phyloP scores from a whole-genome alignment of 92 coral and sea anemone genomes.

The Porites cylindrica region DNA sequence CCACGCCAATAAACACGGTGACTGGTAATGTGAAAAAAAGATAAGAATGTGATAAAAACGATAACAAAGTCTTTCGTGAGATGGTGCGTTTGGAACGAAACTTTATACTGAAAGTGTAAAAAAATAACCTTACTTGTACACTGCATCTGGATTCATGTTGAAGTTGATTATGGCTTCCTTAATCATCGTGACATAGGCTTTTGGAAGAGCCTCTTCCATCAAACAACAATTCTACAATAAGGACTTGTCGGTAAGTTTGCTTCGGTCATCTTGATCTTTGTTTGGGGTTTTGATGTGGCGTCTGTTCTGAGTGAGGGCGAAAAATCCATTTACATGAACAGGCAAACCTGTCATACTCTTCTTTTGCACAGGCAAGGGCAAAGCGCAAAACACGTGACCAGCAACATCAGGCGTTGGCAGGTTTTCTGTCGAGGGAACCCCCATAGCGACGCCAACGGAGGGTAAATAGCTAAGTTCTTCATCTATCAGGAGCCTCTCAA shows the following conservation, averaged over 20 bases:
- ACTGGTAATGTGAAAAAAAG: too few species aligned
- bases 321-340: slow-evolving; percentile 72
- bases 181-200: slow-evolving; percentile 36
- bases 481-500: slow-evolving; percentile 47
- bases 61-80: too few species aligned
- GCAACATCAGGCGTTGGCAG: slow-evolving; percentile 12
- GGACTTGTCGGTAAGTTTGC: slow-evolving; percentile 53
- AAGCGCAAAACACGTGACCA: slow-evolving; percentile 67
- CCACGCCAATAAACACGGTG: too few species aligned
- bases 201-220: slow-evolving; percentile 63
- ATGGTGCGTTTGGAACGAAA: too few species aligned
- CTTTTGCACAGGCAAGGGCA: slow-evolving; percentile 64
- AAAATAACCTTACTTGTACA: slow-evolving; percentile 25
- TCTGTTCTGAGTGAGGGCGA: slow-evolving; percentile 70
- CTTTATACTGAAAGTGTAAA: too few species aligned
- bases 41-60: too few species aligned
- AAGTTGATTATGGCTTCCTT: slow-evolving; percentile 3
- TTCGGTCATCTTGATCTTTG: slow-evolving; percentile 48
- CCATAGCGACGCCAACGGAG: slow-evolving; percentile 67
- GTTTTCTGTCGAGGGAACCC: background rate
- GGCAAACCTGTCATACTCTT: slow-evolving; percentile 68
- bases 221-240: slow-evolving; percentile 67
- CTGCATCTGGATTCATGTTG: slow-evolving; percentile 6
- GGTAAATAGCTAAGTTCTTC: slow-evolving; percentile 65
- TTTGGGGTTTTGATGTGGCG: slow-evolving; percentile 56